phyloP scores from a whole-genome alignment of 2,888 invertebrate species.

The Anorthoa munda region DNA sequence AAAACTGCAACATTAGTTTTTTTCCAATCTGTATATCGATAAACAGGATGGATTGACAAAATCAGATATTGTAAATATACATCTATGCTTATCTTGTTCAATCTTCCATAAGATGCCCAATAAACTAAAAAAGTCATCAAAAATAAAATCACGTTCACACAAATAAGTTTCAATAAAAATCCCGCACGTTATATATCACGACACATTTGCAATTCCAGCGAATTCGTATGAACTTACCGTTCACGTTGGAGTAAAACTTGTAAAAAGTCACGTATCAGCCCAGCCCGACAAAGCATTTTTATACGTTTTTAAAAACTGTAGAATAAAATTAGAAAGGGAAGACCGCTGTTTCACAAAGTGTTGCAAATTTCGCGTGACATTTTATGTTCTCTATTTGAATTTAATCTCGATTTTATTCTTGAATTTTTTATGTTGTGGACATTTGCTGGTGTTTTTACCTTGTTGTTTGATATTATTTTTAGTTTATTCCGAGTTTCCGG shows the following conservation, averaged over 20 bases:
- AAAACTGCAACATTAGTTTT: no score
- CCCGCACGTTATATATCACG: slow-evolving; percentile 56
- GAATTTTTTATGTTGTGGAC: slow-evolving; percentile 50
- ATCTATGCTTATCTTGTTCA: slow-evolving; percentile 24
- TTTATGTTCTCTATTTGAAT: slow-evolving; percentile 51
- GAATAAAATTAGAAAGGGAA: slow-evolving; percentile 64
- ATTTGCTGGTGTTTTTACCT: slow-evolving; percentile 34
- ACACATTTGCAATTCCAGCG: slow-evolving; percentile 69
- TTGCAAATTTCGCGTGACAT: slow-evolving; percentile 58
- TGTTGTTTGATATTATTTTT: slow-evolving; percentile 29
- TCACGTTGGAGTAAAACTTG: slow-evolving; percentile 50
- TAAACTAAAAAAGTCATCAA: slow-evolving; percentile 29
- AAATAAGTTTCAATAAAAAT: slow-evolving; percentile 62
- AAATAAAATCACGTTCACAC: slow-evolving; percentile 48
- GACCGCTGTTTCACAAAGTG: slow-evolving; percentile 53
- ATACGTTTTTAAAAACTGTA: slow-evolving; percentile 72
- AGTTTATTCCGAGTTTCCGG: slow-evolving; percentile 3
- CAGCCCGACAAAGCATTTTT: slow-evolving; percentile 72
- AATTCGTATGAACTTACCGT: slow-evolving; percentile 63
- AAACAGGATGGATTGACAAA: no score
- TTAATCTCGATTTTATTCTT: slow-evolving; percentile 47
- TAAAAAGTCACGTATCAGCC: slow-evolving; percentile 75
- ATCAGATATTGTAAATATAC: no score
- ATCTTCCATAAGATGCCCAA: slow-evolving; percentile 14
- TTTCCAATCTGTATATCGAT: no score